Conservation (phyloP, 2,888 invertebrate genomes). For the Hirtodrosophila cameraria region DNA sequence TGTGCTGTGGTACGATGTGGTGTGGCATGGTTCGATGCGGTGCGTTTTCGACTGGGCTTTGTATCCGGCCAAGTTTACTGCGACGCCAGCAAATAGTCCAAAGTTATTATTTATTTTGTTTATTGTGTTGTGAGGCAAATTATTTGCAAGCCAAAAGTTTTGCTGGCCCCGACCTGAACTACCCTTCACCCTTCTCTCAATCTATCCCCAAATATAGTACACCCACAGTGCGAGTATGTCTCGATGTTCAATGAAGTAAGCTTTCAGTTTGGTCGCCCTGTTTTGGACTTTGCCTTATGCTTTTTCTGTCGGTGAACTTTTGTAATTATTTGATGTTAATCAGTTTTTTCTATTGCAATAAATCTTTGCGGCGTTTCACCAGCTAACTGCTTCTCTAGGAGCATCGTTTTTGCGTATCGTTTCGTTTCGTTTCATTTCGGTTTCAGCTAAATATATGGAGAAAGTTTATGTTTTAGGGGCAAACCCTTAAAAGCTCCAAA, state of each 20-base stretch:
- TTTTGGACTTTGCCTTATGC: constrained; percentile 57
- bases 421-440: too few relatives aligned
- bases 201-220: background rate
- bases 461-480: constrained; percentile 30
- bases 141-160: constrained; percentile 76
- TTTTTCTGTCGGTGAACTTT: constrained; percentile 69
- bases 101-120: constrained; percentile 79
- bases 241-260: constrained; percentile 65
- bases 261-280: constrained; percentile 31
- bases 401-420: background rate
- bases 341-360: constrained; percentile 67
- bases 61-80: constrained; percentile 67
- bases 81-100: constrained; percentile 68
- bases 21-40: background rate
- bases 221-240: too few relatives aligned
- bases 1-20: background rate
- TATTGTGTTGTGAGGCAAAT: constrained; percentile 79
- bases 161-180: constrained; percentile 23
- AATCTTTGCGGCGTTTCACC: constrained; percentile 49
- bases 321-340: constrained; percentile 81
- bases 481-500: constrained; percentile 12
- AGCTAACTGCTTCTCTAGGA: constrained; percentile 8
- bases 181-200: background rate
- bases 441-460: constrained; percentile 37
- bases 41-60: constrained; percentile 14